Evolutionary conservation across 2,888 invertebrate genomes (phyloP).

Genomic region (Lathronympha strigana): DNA sequence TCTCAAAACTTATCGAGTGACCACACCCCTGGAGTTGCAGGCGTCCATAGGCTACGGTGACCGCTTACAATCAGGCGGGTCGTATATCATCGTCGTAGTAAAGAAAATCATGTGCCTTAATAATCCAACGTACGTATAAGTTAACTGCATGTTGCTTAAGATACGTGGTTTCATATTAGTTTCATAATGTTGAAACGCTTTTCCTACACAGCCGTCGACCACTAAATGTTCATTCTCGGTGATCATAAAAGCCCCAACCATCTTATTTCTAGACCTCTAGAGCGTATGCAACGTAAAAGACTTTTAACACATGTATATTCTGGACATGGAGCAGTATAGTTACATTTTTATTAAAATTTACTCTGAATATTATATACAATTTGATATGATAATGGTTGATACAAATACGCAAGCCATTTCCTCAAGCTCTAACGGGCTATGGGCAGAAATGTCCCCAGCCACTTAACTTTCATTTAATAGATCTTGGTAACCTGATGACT

Average conservation of each 20-base stretch:
- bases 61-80: too few relatives aligned
- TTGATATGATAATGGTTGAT: neutral
- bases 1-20: too few relatives aligned
- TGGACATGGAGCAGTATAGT: conserved; percentile 1
- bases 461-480: too few relatives aligned
- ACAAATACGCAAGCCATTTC: neutral
- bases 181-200: conserved; percentile 7
- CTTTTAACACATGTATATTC: neutral
- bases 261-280: neutral
- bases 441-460: too few relatives aligned
- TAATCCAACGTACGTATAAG: neutral
- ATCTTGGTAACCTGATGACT: too few relatives aligned
- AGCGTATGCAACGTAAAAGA: neutral
- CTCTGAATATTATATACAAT: conserved; percentile 1
- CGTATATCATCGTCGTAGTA: too few relatives aligned
- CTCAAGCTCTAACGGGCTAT: neutral
- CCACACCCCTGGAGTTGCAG: too few relatives aligned
- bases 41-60: too few relatives aligned
- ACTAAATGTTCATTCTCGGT: neutral
- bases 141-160: conserved; percentile 2
- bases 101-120: too few relatives aligned
- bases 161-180: conserved; percentile 11
- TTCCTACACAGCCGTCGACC: conserved; percentile 11
- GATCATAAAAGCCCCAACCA: neutral
- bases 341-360: conserved; percentile 15